Evolutionary conservation across 2,113 vertebrate species (phyloP).

Genomic region (Thalassarche chlororhynchos): DNA sequence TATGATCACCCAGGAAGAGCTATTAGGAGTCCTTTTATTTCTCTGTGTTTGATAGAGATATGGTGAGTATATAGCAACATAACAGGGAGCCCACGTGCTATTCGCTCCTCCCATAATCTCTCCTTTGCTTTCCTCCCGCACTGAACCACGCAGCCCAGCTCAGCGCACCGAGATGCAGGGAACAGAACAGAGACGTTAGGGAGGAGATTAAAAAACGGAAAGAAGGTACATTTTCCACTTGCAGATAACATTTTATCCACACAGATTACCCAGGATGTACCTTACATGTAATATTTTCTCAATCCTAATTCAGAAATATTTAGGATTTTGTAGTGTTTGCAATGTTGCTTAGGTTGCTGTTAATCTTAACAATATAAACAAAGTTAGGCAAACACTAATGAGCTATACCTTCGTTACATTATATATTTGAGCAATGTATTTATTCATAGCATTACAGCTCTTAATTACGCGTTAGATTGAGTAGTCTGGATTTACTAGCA

Average conservation of each 20-base stretch:
- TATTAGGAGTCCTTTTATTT: background rate
- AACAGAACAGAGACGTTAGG: background rate
- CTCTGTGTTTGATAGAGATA: background rate
- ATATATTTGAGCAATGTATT: background rate
- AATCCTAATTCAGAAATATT: background rate
- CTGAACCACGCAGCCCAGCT: background rate
- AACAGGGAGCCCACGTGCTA: accelerated
- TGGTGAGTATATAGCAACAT: background rate
- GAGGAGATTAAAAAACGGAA: background rate
- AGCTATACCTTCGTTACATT: background rate
- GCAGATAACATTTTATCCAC: background rate
- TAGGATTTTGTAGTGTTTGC: background rate
- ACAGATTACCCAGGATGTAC: background rate
- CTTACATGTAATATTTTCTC: background rate
- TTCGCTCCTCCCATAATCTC: background rate
- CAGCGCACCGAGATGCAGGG: background rate
- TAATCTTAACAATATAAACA: background rate
- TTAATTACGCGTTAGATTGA: background rate
- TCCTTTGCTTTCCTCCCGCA: background rate
- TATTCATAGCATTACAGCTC: background rate
- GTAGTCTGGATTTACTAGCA: background rate
- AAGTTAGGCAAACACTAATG: background rate
- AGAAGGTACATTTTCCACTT: background rate
- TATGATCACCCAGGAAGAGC: background rate
- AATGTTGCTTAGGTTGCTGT: background rate